Conservation (phyloP, 1,140 invertebrate genomes). For the Papilio polyxenes region DNA sequence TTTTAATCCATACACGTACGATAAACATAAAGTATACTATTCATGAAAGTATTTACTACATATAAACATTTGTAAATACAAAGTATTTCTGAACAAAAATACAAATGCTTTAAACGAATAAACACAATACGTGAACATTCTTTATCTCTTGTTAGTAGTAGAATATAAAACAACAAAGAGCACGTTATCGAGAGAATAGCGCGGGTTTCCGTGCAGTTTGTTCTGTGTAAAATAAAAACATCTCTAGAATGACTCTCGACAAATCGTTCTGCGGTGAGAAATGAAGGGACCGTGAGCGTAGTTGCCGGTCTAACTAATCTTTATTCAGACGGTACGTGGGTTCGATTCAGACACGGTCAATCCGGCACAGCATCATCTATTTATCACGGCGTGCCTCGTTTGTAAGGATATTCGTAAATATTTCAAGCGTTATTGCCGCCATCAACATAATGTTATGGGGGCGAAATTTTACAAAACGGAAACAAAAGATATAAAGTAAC, state of each 20-base stretch:
- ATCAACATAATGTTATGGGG: slow-evolving; percentile 80
- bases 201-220: slow-evolving; percentile 34
- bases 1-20: too few species aligned
- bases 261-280: slow-evolving; percentile 55
- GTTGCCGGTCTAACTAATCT: slow-evolving; percentile 55
- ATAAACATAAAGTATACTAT: background rate
- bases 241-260: slow-evolving; percentile 39
- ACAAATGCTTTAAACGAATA: background rate
- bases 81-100: background rate
- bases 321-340: slow-evolving; percentile 47
- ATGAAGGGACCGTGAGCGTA: slow-evolving; percentile 46
- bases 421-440: slow-evolving; percentile 76
- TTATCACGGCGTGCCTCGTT: slow-evolving; percentile 70
- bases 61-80: background rate
- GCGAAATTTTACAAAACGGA: slow-evolving; percentile 78
- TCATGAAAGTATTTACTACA: background rate
- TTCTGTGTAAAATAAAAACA: slow-evolving; percentile 32
- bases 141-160: slow-evolving; percentile 12
- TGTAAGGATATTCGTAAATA: slow-evolving; percentile 79
- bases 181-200: background rate
- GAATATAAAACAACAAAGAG: slow-evolving; percentile 27
- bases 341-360: slow-evolving; percentile 62
- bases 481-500: slow-evolving; percentile 73
- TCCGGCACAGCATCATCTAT: slow-evolving; percentile 65
- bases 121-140: slow-evolving; percentile 2